Percentiles rank a stretch among this genome's conserved stretches.
Conservation (phyloP, 2,888 invertebrate genomes). For the Drosophila formosana region DNA sequence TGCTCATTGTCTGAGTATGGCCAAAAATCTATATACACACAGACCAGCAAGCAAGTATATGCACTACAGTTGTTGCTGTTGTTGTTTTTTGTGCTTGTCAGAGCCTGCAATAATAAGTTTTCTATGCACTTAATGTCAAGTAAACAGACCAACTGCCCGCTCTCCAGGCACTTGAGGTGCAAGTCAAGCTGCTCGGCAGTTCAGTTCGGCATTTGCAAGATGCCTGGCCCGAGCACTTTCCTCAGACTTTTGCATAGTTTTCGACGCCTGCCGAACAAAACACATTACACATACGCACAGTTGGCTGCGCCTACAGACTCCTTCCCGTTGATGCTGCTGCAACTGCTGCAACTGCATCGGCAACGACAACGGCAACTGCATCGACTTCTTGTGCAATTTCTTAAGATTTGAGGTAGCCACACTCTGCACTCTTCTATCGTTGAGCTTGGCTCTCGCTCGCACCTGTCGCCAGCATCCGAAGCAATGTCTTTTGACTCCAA, state of each 20-base stretch:
- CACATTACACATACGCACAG: conserved; percentile 55
- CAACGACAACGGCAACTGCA: conserved; percentile 53
- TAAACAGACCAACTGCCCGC: conserved; percentile 62
- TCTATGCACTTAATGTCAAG: conserved; percentile 80
- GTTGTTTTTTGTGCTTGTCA: conserved; percentile 74
- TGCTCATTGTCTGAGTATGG: conserved; percentile 61
- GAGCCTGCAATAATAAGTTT: conserved; percentile 79
- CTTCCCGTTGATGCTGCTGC: conserved; percentile 18
- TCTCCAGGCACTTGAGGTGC: conserved; percentile 49
- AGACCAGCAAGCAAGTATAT: conserved; percentile 21
- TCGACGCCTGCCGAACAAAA: conserved; percentile 50
- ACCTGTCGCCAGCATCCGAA: conserved; percentile 31
- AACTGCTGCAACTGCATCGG: conserved; percentile 34
- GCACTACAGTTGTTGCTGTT: conserved; percentile 38
- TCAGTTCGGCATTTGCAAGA: conserved; percentile 36
- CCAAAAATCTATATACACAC: conserved; percentile 57
- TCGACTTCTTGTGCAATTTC: conserved; percentile 73
- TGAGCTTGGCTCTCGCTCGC: conserved; percentile 53
- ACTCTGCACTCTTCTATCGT: conserved; percentile 43
- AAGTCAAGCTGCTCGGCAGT: conserved; percentile 44
- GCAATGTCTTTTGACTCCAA: conserved; percentile 64
- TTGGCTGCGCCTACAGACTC: conserved; percentile 22
- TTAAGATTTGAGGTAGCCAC: conserved; percentile 61
- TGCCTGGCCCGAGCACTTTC: conserved; percentile 13
- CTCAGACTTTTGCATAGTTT: conserved; percentile 71